Evolutionary conservation across 2,888 invertebrate genomes (phyloP), one percentile per base, ranked within the genome.

Genomic region (Scrobipalpa costella): DNA sequence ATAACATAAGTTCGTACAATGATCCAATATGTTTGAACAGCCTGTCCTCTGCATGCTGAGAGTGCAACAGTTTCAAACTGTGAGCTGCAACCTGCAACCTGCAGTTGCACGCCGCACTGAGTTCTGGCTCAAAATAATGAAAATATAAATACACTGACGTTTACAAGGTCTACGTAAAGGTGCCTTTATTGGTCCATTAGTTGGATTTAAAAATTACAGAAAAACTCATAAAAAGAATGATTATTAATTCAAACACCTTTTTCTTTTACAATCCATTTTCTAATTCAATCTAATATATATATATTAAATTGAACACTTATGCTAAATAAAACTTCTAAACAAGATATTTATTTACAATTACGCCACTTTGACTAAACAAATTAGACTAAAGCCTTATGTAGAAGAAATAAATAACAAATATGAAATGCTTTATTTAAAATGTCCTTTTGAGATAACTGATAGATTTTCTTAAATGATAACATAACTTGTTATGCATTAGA

Each of bases 321-420:
- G 80, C 88, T 90, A 88, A 86, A 90, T 88, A 88, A 89, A 89
- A 81, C 84, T 77, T 88, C 86, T 89, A 89, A 88, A 89, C 85
- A 85, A 86, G 85, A 84, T 90, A 90, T 90, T 89, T 90, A 90
- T 90, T 88, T 90, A 90, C 90, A 90, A 76, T 84, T 81, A 86
- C 80, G 78, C 81, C 86, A 86, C 85, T 86, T 85, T 85, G 87
- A 88, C 88, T 88, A 89, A 89, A 86, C 83, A 86, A n/a, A 87
- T 87, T 88, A 88, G 77, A 85, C 86, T 89, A 88, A 86, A 83
- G 81, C 84, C 85, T 86, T 86, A 88, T 81, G 77, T 82, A 86
- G 81, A 88, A 85, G 81, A 85, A 90, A 90, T 90, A 90, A 90
- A 90, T 90, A 90, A 90, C 88, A 85, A 89, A 87, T 88, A 90